These are phyloP conservation scores for Meloidogyne hapla DNA, from an alignment of 1,140 invertebrate genomes.

Conservation along the genomic window DNA sequence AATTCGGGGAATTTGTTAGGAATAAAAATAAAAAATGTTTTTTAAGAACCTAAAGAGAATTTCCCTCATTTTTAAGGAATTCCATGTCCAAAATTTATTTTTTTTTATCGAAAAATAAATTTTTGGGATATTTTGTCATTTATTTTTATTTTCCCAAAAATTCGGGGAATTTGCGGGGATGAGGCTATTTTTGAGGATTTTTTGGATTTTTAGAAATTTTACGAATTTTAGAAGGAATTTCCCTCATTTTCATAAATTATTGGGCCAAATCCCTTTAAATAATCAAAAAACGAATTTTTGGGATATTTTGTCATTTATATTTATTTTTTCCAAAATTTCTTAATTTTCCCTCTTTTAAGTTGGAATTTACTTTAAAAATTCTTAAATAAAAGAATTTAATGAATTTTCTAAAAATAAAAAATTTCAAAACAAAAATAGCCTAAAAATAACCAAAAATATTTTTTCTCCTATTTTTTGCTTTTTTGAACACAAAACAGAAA, in stretches of 20 bases:
- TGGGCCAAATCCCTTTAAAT: too few species aligned
- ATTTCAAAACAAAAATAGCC: neutral
- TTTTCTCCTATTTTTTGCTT: neutral
- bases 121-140: too few species aligned
- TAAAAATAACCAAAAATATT: slow-evolving; percentile 3
- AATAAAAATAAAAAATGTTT: too few species aligned
- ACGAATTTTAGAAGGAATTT: slow-evolving; percentile 36
- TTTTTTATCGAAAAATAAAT: too few species aligned
- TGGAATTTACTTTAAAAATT: neutral
- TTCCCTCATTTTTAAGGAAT: neutral
- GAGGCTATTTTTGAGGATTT: neutral
- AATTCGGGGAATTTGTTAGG: too few species aligned
- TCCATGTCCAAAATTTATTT: too few species aligned
- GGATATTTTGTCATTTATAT: too few species aligned
- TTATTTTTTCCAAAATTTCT: neutral
- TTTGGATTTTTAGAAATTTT: too few species aligned
- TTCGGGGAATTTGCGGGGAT: too few species aligned
- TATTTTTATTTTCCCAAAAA: neutral
- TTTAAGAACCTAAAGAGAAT: too few species aligned
- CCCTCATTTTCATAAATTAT: too few species aligned
- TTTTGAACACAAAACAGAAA: neutral
- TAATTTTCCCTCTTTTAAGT: neutral
- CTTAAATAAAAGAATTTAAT: neutral
- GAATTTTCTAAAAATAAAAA: slow-evolving; percentile 2
- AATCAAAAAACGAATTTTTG: too few species aligned